Evolutionary conservation across 2,113 vertebrate genomes (phyloP), one percentile per base, ranked within the genome.

Genomic region (Elephas maximus): DNA sequence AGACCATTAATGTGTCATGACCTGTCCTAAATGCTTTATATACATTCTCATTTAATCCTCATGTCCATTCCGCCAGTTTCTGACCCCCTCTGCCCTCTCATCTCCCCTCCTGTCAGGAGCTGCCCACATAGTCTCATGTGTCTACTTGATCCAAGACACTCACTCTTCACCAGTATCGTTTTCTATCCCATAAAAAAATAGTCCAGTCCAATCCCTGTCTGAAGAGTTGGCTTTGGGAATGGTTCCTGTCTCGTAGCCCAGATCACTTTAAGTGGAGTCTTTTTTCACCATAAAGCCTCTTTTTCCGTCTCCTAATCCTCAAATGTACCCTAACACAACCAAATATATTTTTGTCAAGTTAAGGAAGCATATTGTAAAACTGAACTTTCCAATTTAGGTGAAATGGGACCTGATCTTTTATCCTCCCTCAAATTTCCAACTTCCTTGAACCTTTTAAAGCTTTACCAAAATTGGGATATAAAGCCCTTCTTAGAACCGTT

Each of bases 361-460:
- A 88, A 96, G 45, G 37, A 95, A 91, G 23, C 65, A 88, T 28
- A 69, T 48, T 65, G 45, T 80, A 81, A 94, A 94, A 91, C 77
- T 20, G 17, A 60, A 91, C 57, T 67, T 86, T 76, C 89, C 86
- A 57, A 83, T 77, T 93, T 82, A 84, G 80, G 57, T 83, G 63
- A 90, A 95, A 95, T 28, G 57, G 57, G 83, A 91, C 33, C 53
- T n/a, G 41, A 80, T 93, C 87, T 91, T 92, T 90, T 37, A 85
- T 91, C 44, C 76, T 95, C n/a, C 60, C 87, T 96, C 87, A 94
- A 88, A 89, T 82, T 65, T 91, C 79, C 71, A 74, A 77, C 45
- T 60, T 95, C 76, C 76, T 76, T 48, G 21, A 92, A 60, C 7
- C 53, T 89, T 80, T 78, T 86, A 80, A 95, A 89, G 41, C 60